Base-by-base conservation (phyloP, 2,113 vertebrate genomes). In the Lamprologus ornatipinnis region DNA sequence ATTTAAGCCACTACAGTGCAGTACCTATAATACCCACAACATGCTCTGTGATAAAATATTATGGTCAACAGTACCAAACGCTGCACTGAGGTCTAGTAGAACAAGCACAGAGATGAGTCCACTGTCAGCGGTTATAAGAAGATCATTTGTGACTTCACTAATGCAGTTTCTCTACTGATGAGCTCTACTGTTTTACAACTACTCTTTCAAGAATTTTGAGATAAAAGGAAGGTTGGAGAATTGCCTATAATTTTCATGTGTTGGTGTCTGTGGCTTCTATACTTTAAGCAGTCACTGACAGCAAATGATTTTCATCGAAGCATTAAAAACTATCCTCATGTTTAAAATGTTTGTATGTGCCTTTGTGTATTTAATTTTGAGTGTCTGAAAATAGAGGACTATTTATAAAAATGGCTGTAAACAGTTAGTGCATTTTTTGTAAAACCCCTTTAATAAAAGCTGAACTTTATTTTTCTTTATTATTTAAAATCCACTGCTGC, bases 241-340 rank as follows among this genome's bases (percentile, higher is more conserved):
- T 35, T 65, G 17, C 60, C 17, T 35, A n/a, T 35, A 35, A 12
- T 63, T n/a, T 63, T 23, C 2, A 23, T 26, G n/a, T 42, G 0
- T 1, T 45, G 37, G 21, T 26, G 21, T 73, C 1, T 45, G 65
- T 73, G 65, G 37, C 37, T 45, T 4, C 2, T 42, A 23, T 23
- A 42, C 7, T 70, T 70, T 42, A 70, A 23, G 65, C 65, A 42
- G 65, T 70, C 37, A 26, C 37, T 70, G 65, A 70, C 37, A 23
- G 19, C 19, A 68, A 68, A 68, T 68, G 35, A 21, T 21, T 68
- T 40, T 68, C 63, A 68, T 40, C 1, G 5, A 63, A 35, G 58
- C 0, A 65, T 65, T 35, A 65, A 35, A 2, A 65, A 35, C 0
- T 0, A 1, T 65, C 31, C 4, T 65, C 6, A 3, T 65, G 60